These are phyloP conservation scores for Coilia nasus DNA, from an alignment of 2,797 vertebrate genomes.

Conservation along the genomic window DNA sequence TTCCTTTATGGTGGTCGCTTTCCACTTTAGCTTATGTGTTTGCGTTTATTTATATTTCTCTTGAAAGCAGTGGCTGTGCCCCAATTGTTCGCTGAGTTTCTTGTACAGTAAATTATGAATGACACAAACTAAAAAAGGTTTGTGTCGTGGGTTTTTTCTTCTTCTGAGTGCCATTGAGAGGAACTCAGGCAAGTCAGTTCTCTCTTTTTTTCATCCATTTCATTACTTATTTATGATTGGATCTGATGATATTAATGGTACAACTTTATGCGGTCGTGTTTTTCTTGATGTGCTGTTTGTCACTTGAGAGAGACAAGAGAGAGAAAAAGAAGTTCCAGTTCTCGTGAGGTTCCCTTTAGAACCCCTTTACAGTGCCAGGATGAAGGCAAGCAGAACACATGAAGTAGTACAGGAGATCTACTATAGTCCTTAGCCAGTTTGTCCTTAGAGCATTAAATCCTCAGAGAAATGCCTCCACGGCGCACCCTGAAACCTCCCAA, in stretches of 20 bases:
- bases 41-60: conserved; percentile 65
- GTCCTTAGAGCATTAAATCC: too few species aligned
- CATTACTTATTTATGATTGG: neutral
- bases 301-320: neutral
- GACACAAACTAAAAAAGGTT: conserved; percentile 59
- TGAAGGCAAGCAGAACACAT: neutral
- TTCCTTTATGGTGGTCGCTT: conserved; percentile 10
- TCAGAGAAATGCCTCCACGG: neutral
- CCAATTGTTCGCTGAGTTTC: conserved; percentile 67
- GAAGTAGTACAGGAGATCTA: neutral
- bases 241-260: neutral
- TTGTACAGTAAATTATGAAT: conserved; percentile 73
- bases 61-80: conserved; percentile 53
- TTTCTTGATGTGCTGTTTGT: neutral
- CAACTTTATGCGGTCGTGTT: conserved; percentile 17
- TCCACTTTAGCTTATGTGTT: conserved; percentile 40
- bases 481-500: neutral
- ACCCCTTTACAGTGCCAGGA: neutral
- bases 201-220: conserved; percentile 21
- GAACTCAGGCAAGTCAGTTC: neutral
- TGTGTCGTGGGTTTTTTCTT: conserved; percentile 12
- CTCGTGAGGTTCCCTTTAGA: neutral
- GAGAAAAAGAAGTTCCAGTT: neutral
- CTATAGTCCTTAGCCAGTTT: too few species aligned
- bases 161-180: conserved; percentile 24